Percentiles rank a stretch among this genome's conserved stretches.
Conservation (phyloP, 2,888 invertebrate species). For the Noctua fimbriata region DNA sequence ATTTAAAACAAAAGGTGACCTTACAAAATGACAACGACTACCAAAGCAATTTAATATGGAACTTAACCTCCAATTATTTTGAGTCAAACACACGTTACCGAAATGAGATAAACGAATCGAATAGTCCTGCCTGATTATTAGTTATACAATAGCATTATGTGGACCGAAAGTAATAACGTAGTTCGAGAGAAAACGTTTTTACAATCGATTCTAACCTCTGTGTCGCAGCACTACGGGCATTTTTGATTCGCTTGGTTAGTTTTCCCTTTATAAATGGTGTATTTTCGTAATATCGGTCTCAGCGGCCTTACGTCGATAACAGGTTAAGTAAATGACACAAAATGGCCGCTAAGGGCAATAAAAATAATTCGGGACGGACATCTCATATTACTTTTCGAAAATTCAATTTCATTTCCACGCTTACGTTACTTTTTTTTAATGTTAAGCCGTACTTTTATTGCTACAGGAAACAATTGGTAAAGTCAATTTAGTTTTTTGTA, state of each 20-base stretch:
- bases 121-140: slow-evolving; percentile 80
- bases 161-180: slow-evolving; percentile 67
- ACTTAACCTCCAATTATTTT: slow-evolving; percentile 71
- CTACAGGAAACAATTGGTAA: slow-evolving; percentile 70
- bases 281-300: slow-evolving; percentile 73
- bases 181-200: slow-evolving; percentile 36
- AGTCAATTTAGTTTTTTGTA: slow-evolving; percentile 70
- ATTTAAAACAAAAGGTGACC: slow-evolving; percentile 66
- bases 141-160: slow-evolving; percentile 81
- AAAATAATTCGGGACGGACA: slow-evolving; percentile 79
- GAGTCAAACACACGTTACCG: slow-evolving; percentile 70
- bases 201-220: slow-evolving; percentile 69
- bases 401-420: slow-evolving; percentile 83
- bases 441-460: slow-evolving; percentile 65
- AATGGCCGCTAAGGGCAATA: slow-evolving; percentile 80
- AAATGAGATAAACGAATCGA: slow-evolving; percentile 81
- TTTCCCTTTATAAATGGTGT: slow-evolving; percentile 63
- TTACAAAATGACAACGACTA: slow-evolving; percentile 69
- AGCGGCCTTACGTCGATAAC: slow-evolving; percentile 79
- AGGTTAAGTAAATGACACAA: slow-evolving; percentile 87
- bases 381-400: slow-evolving; percentile 81
- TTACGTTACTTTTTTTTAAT: slow-evolving; percentile 73
- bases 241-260: slow-evolving; percentile 54
- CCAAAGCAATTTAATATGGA: slow-evolving; percentile 72
- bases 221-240: slow-evolving; percentile 54